Conservation (phyloP, 23 tunicate genomes). For the Pegea sp. region DNA sequence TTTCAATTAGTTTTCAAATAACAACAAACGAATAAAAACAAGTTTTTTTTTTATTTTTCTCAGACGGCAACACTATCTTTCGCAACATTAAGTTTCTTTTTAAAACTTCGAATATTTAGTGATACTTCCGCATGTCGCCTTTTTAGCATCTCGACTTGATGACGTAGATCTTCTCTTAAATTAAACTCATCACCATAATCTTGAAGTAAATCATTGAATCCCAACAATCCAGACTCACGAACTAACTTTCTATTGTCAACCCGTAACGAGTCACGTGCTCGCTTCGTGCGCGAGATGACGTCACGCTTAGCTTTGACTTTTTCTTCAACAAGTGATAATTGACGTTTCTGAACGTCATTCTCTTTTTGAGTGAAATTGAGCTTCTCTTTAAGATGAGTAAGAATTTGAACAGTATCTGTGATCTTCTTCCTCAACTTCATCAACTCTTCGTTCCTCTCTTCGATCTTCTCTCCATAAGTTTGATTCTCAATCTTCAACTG, state of each 20-base stretch:
- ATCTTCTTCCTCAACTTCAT: conserved; percentile 86
- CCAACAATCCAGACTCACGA: conserved; percentile 63
- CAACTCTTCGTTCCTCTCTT: conserved; percentile 96
- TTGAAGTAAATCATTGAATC: conserved; percentile 36
- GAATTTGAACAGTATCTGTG: conserved; percentile 86
- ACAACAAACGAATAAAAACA: too few relatives aligned
- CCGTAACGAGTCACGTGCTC: conserved; percentile 68
- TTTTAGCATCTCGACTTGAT: conserved; percentile 34
- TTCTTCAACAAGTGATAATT: conserved; percentile 35
- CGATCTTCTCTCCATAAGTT: conserved; percentile 97
- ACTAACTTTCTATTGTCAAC: conserved; percentile 55
- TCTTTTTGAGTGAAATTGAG: conserved; percentile 79
- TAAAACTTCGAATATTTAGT: conserved; percentile 45
- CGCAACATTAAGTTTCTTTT: conserved; percentile 73
- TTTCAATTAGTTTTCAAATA: too few relatives aligned
- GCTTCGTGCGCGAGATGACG: conserved; percentile 61
- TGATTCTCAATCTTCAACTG: conserved; percentile 99
- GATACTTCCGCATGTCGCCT: conserved; percentile 74
- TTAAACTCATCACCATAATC: conserved; percentile 37
- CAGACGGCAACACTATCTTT: too few relatives aligned
- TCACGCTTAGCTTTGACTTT: conserved; percentile 45
- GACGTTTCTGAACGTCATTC: conserved; percentile 33
- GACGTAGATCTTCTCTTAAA: conserved; percentile 16
- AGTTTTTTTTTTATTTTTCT: too few relatives aligned
- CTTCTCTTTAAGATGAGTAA: conserved; percentile 67